phyloP scores from a whole-genome alignment of 2,113 vertebrate species.

The Zosterops pallidus region DNA sequence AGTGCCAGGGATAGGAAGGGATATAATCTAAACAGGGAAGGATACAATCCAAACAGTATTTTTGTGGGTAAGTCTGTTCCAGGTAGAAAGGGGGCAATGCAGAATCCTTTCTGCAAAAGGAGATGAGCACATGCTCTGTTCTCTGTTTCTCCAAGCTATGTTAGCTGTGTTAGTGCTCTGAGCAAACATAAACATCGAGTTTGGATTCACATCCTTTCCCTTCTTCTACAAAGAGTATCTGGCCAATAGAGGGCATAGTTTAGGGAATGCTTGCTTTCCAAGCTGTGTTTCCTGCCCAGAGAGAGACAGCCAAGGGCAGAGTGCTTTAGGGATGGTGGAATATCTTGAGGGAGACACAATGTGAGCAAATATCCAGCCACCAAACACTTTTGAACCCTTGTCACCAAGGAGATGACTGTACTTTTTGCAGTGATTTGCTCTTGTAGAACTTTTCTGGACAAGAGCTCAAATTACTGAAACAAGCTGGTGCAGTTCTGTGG shows the following conservation, averaged over 20 bases:
- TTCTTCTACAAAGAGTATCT: not conserved
- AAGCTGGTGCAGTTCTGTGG: not conserved
- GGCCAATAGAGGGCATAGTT: not conserved
- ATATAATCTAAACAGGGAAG: not conserved
- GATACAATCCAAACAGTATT: not conserved
- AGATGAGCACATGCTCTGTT: not conserved
- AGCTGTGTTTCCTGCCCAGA: not conserved
- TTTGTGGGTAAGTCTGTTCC: not conserved
- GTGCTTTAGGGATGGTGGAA: not conserved
- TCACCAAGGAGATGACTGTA: not conserved
- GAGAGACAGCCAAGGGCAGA: not conserved
- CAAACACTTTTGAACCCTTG: not conserved
- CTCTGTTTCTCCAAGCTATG: not conserved
- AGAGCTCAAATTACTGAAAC: not conserved
- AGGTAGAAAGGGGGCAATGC: not conserved
- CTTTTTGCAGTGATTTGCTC: not conserved
- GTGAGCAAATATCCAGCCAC: not conserved
- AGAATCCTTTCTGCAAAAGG: not conserved
- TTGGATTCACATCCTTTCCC: not conserved
- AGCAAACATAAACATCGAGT: not conserved
- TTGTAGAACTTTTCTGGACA: not conserved
- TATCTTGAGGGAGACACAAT: not conserved
- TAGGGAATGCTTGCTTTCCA: not conserved
- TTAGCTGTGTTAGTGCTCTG: not conserved
- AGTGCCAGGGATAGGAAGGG: not conserved